Conservation (phyloP, 2,113 vertebrate genomes). For the Hippocampus guttulatus region DNA sequence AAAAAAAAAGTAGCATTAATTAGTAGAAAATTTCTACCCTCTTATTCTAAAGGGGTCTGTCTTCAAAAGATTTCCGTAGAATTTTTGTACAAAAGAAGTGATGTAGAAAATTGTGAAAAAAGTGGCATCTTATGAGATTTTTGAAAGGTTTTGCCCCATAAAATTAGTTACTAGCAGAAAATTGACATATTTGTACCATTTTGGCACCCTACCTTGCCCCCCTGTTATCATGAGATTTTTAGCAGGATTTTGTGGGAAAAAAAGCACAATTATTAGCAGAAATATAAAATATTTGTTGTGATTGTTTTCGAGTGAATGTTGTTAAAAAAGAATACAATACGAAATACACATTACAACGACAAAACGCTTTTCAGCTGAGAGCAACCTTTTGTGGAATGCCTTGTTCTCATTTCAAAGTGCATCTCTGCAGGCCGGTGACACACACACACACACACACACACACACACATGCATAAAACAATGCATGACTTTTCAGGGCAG, state of each 20-base stretch:
- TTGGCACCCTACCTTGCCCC: too few species aligned
- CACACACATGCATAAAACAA: not conserved
- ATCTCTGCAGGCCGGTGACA: not conserved
- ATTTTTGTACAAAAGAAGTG: not conserved
- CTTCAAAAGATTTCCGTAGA: not conserved
- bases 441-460: not conserved
- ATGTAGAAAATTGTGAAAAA: too few species aligned
- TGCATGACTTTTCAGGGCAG: too few species aligned
- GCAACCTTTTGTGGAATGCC: not conserved
- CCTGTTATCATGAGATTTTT: not conserved
- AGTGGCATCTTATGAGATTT: too few species aligned
- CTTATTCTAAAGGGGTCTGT: not conserved
- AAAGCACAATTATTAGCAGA: conserved; percentile 9
- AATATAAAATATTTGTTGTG: not conserved
- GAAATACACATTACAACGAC: not conserved
- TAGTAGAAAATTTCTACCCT: not conserved
- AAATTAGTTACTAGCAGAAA: not conserved
- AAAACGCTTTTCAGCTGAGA: not conserved
- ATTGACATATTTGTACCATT: not conserved
- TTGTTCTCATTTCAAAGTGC: not conserved
- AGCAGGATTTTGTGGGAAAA: not conserved
- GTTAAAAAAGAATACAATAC: not conserved
- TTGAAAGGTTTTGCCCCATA: too few species aligned
- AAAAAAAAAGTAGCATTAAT: too few species aligned
- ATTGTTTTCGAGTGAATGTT: not conserved